These are phyloP conservation scores for Prionailurus viverrinus DNA, from an alignment of 2,113 vertebrate species.

Conservation along the genomic window DNA sequence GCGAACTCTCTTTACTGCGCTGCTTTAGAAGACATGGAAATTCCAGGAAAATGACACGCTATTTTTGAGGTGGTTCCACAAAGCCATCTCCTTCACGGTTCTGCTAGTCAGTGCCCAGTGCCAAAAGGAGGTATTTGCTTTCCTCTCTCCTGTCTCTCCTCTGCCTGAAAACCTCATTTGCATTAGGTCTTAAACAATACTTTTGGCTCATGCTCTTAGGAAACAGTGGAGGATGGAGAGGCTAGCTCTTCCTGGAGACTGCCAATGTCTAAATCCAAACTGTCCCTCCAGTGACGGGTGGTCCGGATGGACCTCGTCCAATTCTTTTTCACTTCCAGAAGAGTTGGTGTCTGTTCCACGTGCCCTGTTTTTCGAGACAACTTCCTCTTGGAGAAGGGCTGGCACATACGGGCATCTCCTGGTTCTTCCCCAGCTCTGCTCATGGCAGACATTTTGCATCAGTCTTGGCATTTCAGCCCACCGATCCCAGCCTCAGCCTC, in stretches of 20 bases:
- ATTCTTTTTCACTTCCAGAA: conserved; percentile 17
- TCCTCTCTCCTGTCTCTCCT: conserved; percentile 11
- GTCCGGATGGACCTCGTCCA: not conserved
- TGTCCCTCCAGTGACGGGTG: not conserved
- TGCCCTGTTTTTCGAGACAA: not conserved
- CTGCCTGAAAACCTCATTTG: conserved; percentile 64
- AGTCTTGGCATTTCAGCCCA: not conserved
- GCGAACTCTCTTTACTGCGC: not conserved
- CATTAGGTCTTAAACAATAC: not conserved
- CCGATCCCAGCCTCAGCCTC: not conserved
- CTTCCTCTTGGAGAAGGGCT: not conserved
- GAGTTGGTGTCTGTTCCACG: not conserved
- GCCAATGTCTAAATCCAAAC: conserved; percentile 42
- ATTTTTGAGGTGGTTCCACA: not conserved
- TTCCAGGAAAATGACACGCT: not conserved
- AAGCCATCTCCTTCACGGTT: not conserved
- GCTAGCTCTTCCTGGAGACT: not conserved
- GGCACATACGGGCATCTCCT: not conserved
- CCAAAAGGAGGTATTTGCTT: conserved; percentile 16
- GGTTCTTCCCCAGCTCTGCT: not conserved
- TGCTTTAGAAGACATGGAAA: not conserved
- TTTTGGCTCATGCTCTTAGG: conserved; percentile 25
- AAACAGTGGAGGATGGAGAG: conserved; percentile 8
- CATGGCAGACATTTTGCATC: conserved; percentile 12
- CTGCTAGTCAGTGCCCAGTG: not conserved